Base-by-base conservation (phyloP, 2,888 invertebrate species). In the Himalopsyche kuldschensis region DNA sequence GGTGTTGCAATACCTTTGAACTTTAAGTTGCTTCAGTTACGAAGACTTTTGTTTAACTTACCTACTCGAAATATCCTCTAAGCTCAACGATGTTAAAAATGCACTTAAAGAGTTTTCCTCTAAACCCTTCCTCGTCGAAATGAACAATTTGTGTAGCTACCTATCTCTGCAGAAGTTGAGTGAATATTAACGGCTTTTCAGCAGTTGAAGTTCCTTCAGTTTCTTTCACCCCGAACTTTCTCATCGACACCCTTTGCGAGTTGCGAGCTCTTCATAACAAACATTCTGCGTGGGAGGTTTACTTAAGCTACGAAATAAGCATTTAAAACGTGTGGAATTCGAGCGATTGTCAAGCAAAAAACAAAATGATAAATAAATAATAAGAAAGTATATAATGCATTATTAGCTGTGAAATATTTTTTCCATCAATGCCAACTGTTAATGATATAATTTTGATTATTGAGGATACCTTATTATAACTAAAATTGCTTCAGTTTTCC, bases 161-260 rank as follows among this genome's bases (percentile, higher is more conserved):
- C 69, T 27, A 69, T 69, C 15, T 1, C 69, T 69, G 20, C 69
- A 69, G 69, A 69, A 69, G 69, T 69, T 82, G 84, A 85, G 85
- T 85, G 85, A 85, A 85, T 85, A 85, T 85, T 85, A 85, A 85
- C 85, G 84, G 85, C 85, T 85, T 85, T 85, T 84, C 85, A 82
- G 80, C 80, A 78, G 48, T 63, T 75, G 46, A 80, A 85, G 83
- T 80, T 83, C 83, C 82, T 79, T 55, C 81, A 46, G 5, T 79
- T 78, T 69, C 55, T 78, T 32, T 63, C 77, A 27, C 80, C 63
- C 35, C 76, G 78, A 47, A 31, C 81, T 63, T 46, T 35, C 80
- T 75, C 79, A 46, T 80, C 77, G 77, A 81, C 81, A 63, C 81
- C 81, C 81, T 77, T 77, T 63, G 77, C 78, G 15, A 41, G 31